These are phyloP conservation scores for Sardinella longiceps DNA, from an alignment of 2,797 vertebrate species.

Conservation along the genomic window DNA sequence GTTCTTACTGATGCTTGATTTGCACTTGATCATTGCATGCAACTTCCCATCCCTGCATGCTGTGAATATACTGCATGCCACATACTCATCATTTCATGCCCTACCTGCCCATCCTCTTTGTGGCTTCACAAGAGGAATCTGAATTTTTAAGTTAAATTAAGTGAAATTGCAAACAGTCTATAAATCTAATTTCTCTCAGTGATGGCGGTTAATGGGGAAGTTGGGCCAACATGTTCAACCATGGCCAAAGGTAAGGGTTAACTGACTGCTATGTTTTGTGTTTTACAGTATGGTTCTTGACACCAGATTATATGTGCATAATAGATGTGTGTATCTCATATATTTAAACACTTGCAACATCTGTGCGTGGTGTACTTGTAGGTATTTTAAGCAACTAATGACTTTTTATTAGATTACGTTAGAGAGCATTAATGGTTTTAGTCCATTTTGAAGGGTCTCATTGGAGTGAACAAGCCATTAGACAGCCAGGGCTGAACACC, in stretches of 20 bases:
- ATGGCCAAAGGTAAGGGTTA: not conserved
- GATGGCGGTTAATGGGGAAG: not conserved
- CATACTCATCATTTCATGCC: not conserved
- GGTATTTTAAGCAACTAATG: not conserved
- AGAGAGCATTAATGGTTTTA: not conserved
- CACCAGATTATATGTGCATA: not conserved
- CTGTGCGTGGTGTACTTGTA: not conserved
- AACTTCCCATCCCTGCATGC: not conserved
- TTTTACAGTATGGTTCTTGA: not conserved
- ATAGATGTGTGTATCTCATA: not conserved
- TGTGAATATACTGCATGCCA: not conserved
- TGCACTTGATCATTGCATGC: not conserved
- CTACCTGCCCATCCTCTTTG: not conserved
- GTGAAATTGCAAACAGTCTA: not conserved
- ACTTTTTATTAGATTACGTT: not conserved
- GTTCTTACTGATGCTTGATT: not conserved
- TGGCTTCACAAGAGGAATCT: not conserved
- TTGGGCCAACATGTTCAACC: not conserved
- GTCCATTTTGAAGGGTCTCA: not conserved
- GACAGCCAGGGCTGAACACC: not conserved
- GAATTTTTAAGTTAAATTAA: not conserved
- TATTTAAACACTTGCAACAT: not conserved
- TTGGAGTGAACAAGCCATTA: not conserved
- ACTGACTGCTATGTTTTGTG: not conserved
- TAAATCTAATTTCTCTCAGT: conserved; percentile 7